Conservation (phyloP, 2,113 vertebrate genomes). For the Ctenodactylus gundi region DNA sequence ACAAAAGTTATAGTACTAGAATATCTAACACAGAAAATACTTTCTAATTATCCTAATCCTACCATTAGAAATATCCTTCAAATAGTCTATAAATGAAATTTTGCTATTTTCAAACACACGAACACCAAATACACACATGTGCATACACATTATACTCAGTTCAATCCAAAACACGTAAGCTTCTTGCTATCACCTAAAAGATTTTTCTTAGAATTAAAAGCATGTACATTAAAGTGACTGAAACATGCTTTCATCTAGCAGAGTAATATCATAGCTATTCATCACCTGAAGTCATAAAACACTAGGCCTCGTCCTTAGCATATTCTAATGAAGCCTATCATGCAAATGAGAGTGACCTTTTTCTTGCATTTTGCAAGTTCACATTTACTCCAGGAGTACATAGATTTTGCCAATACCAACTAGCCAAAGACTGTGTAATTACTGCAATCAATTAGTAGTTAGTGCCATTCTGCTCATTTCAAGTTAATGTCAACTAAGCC, state of each 20-base stretch:
- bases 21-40: conserved; percentile 36
- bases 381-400: conserved; percentile 94
- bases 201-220: conserved; percentile 88
- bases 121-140: conserved; percentile 67
- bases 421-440: conserved; percentile 95
- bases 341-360: conserved; percentile 99
- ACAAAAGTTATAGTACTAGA: conserved; percentile 38
- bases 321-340: conserved; percentile 99
- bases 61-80: conserved; percentile 54
- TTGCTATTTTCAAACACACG: conserved; percentile 32
- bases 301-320: conserved; percentile 96
- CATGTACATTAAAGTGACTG: conserved; percentile 98
- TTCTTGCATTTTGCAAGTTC: conserved; percentile 94
- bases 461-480: conserved; percentile 94
- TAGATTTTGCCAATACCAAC: conserved; percentile 95
- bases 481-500: conserved; percentile 93
- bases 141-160: no score
- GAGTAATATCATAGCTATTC: conserved; percentile 94
- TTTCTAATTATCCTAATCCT: conserved; percentile 58
- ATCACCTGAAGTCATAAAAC: conserved; percentile 97
- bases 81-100: conserved; percentile 44
- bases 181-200: conserved; percentile 85
- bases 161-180: conserved; percentile 73
- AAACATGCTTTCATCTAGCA: conserved; percentile 92
- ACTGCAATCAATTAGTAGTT: conserved; percentile 98